A percentile compares a stretch with the other conserved stretches of the same genome.
These are phyloP conservation scores for Deroplatys truncata DNA, from an alignment of 2,888 invertebrate species.

Conservation along the genomic window DNA sequence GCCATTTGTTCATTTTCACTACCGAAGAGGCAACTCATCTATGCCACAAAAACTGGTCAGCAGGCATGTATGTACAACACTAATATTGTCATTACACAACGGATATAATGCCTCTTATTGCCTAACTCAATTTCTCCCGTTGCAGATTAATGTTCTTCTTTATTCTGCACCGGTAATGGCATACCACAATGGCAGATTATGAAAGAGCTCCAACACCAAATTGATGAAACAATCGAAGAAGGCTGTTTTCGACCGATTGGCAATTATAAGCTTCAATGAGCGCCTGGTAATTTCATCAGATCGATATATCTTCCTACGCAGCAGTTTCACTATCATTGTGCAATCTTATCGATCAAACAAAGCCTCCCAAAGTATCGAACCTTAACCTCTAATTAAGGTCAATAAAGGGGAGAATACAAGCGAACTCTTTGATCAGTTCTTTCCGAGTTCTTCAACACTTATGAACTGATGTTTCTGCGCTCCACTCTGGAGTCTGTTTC, in stretches of 20 bases:
- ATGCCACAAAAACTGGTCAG: background rate
- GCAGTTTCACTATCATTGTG: background rate
- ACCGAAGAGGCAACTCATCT: background rate
- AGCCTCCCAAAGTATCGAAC: no score
- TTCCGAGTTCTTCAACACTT: no score
- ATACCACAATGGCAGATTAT: background rate
- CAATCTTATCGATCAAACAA: background rate
- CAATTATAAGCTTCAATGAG: background rate
- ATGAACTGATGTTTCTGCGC: no score
- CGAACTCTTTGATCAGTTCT: background rate
- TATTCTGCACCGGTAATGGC: background rate
- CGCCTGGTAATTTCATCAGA: background rate
- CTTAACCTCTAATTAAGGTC: background rate
- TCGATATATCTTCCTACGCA: background rate
- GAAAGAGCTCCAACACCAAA: background rate
- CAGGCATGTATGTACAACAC: background rate
- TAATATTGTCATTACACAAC: background rate
- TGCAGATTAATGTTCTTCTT: background rate
- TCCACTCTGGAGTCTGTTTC: no score
- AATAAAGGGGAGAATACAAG: background rate
- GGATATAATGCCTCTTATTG: background rate
- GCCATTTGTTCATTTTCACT: background rate
- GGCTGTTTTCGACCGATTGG: background rate
- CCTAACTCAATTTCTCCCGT: background rate
- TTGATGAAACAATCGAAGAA: background rate